Conservation (phyloP, 1,140 invertebrate species). For the Pogonomyrmex barbatus region DNA sequence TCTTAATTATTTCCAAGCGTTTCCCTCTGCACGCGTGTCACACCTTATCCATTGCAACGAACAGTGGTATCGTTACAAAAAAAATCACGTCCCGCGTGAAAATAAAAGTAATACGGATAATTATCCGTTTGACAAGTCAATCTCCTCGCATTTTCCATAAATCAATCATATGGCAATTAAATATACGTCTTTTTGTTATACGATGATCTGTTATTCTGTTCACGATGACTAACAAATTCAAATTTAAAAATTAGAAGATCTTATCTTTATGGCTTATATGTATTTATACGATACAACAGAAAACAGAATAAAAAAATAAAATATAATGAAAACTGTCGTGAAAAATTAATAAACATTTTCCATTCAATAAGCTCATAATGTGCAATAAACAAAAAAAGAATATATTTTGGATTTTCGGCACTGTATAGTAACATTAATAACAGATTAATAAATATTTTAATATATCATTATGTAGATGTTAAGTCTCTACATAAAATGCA, state of each 20-base stretch:
- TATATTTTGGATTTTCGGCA: not conserved
- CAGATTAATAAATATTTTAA: conserved; percentile 2
- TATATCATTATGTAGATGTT: not conserved
- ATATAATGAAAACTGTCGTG: conserved; percentile 9
- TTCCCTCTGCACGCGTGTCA: not conserved
- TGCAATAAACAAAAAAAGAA: not conserved
- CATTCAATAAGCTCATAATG: not conserved
- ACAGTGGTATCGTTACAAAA: not conserved
- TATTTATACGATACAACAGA: not conserved
- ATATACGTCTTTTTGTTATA: not conserved
- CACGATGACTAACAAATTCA: not conserved
- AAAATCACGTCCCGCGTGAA: not conserved
- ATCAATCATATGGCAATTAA: not conserved
- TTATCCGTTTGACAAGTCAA: not conserved
- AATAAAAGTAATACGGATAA: not conserved
- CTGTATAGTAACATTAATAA: not conserved
- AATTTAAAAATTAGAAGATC: not conserved
- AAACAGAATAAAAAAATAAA: not conserved
- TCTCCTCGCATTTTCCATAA: too few species aligned
- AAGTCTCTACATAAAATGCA: not conserved
- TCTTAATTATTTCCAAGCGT: conserved; percentile 35
- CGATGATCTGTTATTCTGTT: not conserved
- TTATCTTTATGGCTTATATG: not conserved
- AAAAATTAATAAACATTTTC: not conserved
- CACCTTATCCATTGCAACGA: not conserved